Evolutionary conservation across 1,140 invertebrate genomes (phyloP).

Genomic region (Fopius arisanus): DNA sequence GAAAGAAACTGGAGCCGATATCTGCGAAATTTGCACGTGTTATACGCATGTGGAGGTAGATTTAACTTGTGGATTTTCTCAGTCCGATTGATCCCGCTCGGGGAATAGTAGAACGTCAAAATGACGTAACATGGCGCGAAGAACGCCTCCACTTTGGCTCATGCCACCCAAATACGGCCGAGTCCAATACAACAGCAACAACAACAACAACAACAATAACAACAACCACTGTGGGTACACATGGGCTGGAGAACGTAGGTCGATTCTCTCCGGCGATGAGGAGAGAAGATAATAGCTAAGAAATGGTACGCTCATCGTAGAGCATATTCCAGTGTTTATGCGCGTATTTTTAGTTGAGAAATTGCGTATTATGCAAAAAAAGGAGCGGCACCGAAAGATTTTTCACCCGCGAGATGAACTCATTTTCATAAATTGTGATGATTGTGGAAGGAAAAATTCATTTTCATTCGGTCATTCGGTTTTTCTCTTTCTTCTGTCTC

Average conservation of each 20-base stretch:
- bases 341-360: constrained; percentile 26
- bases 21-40: neutral
- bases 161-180: constrained; percentile 20
- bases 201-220: too few species aligned
- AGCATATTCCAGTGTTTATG: constrained; percentile 1
- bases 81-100: neutral
- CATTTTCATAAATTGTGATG: constrained; percentile 29
- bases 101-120: neutral
- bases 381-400: constrained; percentile 2
- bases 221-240: neutral
- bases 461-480: neutral
- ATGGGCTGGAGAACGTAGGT: constrained; percentile 2
- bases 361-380: constrained; percentile 19
- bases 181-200: neutral
- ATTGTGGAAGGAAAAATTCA: constrained; percentile 2
- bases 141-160: constrained; percentile 14
- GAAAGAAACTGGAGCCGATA: too few species aligned
- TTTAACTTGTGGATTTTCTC: neutral
- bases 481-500: neutral
- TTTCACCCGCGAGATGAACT: constrained; percentile 8
- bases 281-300: constrained; percentile 26
- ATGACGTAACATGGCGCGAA: constrained; percentile 18
- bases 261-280: constrained; percentile 20
- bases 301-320: constrained; percentile 27
- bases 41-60: neutral